Evolutionary conservation across 2,888 invertebrate genomes (phyloP), one percentile per base, ranked within the genome.

Genomic region (Flabesymbios commensalis): DNA sequence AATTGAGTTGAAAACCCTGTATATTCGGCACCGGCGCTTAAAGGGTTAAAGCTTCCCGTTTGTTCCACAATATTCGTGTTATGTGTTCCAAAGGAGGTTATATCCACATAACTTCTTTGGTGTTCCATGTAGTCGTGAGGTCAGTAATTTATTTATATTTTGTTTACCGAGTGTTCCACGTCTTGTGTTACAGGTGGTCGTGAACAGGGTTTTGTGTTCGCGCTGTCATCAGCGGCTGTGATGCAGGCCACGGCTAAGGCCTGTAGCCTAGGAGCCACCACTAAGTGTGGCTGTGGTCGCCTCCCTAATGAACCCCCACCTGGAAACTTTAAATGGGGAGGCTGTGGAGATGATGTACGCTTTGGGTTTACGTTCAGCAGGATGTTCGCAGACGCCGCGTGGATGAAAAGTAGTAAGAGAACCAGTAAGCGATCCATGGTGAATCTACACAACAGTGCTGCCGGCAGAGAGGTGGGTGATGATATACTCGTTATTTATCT

Each of bases 371-470:
- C 65, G 28, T 77, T 78, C 58, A 71, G 75, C 45, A 68, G 74
- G 54, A 53, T 60, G 86, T 89, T 75, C 65, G 72, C 77, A 5
- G 75, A 77, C 59, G 67, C 71, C 22, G 42, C 32, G 22, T 51
- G 41, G 57, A 36, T 17, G 48, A 47, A 29, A 70, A 72, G 72
- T 56, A 58, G 67, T 53, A 84, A 94, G 93, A 90, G 90, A 51
- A 86, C 94, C 62, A 91, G 92, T 67, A 90, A 90, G 31, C 86
- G 95, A 63, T 91, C 92, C 68, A 87, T 97, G 68, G 96, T 97
- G 93, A 97, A 97, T 75, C 85, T 97, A 59, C 96, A 97, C 83
- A 98, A 98, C 84, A 96, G 96, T 85, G 89, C 92, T 77, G 96
- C 93, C 53, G 97, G 97, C 57, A 86, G 97, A 83, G 93, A 92